Percentiles rank a stretch among this genome's conserved stretches.
phyloP scores from a whole-genome alignment of 2,797 vertebrate species.

The Mus caroli region DNA sequence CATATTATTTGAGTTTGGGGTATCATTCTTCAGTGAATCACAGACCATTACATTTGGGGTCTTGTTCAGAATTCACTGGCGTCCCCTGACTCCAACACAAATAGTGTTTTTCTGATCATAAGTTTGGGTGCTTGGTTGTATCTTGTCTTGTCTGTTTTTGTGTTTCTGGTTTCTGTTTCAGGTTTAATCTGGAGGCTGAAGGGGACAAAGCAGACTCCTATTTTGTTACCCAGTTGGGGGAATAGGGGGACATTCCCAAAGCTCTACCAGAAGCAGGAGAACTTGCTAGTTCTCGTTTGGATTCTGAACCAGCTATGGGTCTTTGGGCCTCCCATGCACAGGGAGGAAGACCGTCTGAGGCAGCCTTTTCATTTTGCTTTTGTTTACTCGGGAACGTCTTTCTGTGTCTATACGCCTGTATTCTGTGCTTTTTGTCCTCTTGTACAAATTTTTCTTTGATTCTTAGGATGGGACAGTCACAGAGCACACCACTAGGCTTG shows the following conservation, averaged over 20 bases:
- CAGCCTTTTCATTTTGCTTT: no score
- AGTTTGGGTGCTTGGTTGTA: background rate
- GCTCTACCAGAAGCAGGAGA: background rate
- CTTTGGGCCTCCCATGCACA: no score
- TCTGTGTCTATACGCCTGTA: no score
- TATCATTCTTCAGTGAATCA: background rate
- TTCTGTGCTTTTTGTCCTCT: no score
- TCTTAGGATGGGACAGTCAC: no score
- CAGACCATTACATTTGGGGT: no score
- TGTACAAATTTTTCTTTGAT: no score
- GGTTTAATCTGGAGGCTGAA: background rate
- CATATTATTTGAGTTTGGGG: background rate
- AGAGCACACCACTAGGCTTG: no score
- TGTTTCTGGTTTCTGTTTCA: background rate
- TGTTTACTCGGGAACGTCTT: no score
- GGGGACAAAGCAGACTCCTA: background rate
- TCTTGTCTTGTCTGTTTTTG: background rate
- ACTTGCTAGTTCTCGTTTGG: background rate
- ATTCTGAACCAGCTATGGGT: background rate
- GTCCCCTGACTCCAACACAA: no score
- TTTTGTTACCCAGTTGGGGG: background rate
- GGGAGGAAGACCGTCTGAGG: no score
- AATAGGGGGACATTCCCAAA: accelerated
- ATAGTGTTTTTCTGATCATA: background rate
- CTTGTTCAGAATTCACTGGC: background rate